Base-by-base conservation (phyloP, 2,888 invertebrate genomes). In the Agrilus cyanescens region DNA sequence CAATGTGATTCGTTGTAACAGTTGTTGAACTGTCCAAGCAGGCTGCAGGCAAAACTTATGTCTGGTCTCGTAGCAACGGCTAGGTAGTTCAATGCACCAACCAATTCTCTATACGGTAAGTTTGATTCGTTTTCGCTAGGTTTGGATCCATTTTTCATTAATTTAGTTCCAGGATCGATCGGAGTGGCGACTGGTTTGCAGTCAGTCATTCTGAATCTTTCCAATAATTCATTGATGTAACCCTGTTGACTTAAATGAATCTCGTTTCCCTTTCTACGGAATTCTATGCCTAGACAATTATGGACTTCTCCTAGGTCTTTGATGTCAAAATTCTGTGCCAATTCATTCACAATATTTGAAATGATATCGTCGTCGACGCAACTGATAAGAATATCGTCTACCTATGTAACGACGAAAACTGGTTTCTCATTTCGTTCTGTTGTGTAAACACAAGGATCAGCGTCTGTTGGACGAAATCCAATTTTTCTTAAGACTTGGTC, bases 131-230 rank as follows among this genome's bases (percentile, higher is more conserved):
- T n/a, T 43, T 45, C 36, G 20, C 40, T 32, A 42, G 38, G 5
- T 44, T 32, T 3, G 41, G 34, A 12, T 25, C 32, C n/a, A 12
- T 3, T 13, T 46, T 36, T 29, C 16, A 40, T 45, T 30, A 47
- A 25, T 41, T 47, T 50, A 14, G 30, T 35, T 34, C 38, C 40
- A 15, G 36, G 25, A 25, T 50, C 49, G 12, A 52, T 43, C 4
- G 53, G 57, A 12, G 53, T 56, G 33, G 39, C 38, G 3, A 54
- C 53, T 32, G 54, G 45, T 29, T 58, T 56, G 14, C 49, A 52
- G 35, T 57, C 44, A 12, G 44, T 41, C 57, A 59, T 57, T 20
- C 47, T 44, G 43, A 54, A 59, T n/a, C 52, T 37, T 34, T 48
- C 40, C 25, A 57, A 39, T 12, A 55, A 15, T n/a, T 55, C 50